These are phyloP conservation scores for Macropodus opercularis DNA, from an alignment of 2,797 vertebrate genomes.

Conservation along the genomic window DNA sequence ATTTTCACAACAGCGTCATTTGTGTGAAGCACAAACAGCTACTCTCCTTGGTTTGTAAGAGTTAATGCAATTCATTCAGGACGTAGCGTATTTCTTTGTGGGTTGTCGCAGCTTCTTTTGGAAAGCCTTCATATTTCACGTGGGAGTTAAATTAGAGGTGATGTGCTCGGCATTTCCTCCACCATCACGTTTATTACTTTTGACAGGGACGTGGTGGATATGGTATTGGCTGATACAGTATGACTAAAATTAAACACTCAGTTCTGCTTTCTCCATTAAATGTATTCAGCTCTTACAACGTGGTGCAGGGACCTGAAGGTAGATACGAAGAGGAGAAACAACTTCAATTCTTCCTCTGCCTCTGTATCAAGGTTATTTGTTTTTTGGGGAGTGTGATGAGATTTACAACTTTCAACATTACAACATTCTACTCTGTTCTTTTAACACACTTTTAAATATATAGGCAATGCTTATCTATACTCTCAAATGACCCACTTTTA, in stretches of 20 bases:
- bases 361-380: slow-evolving; percentile 63
- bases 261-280: slow-evolving; percentile 67
- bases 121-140: slow-evolving; percentile 56
- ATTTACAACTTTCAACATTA: slow-evolving; percentile 60
- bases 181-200: slow-evolving; percentile 70
- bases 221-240: slow-evolving; percentile 63
- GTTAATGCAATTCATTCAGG: slow-evolving; percentile 24
- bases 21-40: slow-evolving; percentile 9
- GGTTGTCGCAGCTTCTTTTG: slow-evolving; percentile 42
- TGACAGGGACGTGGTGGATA: slow-evolving; percentile 62
- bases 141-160: slow-evolving; percentile 64
- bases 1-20: slow-evolving; percentile 24
- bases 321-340: slow-evolving; percentile 73
- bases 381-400: slow-evolving; percentile 48
- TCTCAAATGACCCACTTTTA: slow-evolving; percentile 28
- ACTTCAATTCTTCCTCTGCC: slow-evolving; percentile 53
- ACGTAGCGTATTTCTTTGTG: slow-evolving; percentile 31
- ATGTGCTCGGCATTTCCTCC: slow-evolving; percentile 65
- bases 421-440: slow-evolving; percentile 23
- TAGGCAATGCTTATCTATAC: slow-evolving; percentile 1
- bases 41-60: slow-evolving; percentile 12
- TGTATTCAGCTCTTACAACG: slow-evolving; percentile 76
- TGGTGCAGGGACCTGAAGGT: slow-evolving; percentile 77
- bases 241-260: slow-evolving; percentile 70
- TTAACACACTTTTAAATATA: slow-evolving; percentile 34